Evolutionary conservation across 2,797 vertebrate species (phyloP).

Genomic region (Chaunax sp.): DNA sequence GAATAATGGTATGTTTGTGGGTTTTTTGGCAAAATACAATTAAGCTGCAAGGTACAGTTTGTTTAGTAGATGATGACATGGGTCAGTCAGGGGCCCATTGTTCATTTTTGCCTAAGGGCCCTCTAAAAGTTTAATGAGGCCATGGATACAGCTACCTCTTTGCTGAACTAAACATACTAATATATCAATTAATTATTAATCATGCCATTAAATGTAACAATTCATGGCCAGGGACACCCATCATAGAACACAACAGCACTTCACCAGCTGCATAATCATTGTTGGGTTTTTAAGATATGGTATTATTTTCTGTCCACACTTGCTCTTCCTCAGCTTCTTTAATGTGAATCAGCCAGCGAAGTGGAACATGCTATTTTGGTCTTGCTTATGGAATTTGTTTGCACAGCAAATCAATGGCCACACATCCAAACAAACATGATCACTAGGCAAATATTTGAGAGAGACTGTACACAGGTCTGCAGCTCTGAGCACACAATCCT

Average conservation of each 20-base stretch:
- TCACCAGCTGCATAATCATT: conserved; percentile 9
- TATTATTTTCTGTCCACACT: conserved; percentile 52
- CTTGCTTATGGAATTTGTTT: conserved; percentile 70
- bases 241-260: not conserved
- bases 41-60: not conserved
- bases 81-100: not conserved
- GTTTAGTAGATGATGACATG: conserved; percentile 7
- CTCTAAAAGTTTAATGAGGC: conserved; percentile 23
- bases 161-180: conserved; percentile 11
- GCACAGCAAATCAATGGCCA: conserved; percentile 77
- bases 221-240: conserved; percentile 17
- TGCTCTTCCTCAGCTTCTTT: conserved; percentile 51
- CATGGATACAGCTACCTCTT: conserved; percentile 17
- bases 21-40: conserved; percentile 28
- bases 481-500: conserved; percentile 65
- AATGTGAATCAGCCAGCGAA: conserved; percentile 59
- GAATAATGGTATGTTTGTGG: conserved; percentile 21
- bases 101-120: conserved; percentile 15
- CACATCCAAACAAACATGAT: conserved; percentile 78
- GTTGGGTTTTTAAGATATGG: conserved; percentile 35
- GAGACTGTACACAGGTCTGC: conserved; percentile 65
- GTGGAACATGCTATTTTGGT: conserved; percentile 69
- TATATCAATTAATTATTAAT: too few species aligned
- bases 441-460: conserved; percentile 81
- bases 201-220: conserved; percentile 39